Evolutionary conservation across 2,797 vertebrate genomes (phyloP).

Genomic region (Malurus splendens): DNA sequence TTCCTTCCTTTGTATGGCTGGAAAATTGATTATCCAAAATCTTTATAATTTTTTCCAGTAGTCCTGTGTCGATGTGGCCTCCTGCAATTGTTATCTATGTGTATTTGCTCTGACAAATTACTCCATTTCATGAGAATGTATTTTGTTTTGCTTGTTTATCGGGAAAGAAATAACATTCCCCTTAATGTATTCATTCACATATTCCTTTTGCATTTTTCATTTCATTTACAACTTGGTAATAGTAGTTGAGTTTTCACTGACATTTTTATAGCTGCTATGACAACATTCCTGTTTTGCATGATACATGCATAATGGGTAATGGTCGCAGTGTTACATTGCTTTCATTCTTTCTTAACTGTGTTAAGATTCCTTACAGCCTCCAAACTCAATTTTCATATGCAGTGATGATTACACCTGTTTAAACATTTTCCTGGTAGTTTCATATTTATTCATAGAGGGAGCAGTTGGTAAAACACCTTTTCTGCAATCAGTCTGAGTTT

Average conservation of each 20-base stretch:
- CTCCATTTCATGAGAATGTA: not conserved
- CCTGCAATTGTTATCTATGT: not conserved
- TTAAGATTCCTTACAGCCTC: conserved; percentile 37
- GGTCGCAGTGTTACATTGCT: conserved; percentile 7
- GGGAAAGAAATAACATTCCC: not conserved
- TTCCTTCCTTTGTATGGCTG: not conserved
- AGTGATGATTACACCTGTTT: conserved; percentile 30
- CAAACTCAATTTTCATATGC: conserved; percentile 43
- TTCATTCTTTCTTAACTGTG: conserved; percentile 14
- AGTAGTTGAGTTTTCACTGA: conserved; percentile 52
- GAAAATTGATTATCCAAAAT: conserved; percentile 21
- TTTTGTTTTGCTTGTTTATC: conserved; percentile 15
- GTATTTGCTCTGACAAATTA: not conserved
- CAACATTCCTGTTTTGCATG: conserved; percentile 42
- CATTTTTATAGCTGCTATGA: conserved; percentile 58
- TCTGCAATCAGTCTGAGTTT: conserved; percentile 9
- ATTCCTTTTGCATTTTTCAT: conserved; percentile 47
- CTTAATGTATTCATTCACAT: conserved; percentile 28
- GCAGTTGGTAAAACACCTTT: conserved; percentile 52
- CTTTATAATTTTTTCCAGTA: not conserved
- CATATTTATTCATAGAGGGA: conserved; percentile 16
- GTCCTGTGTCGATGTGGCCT: not conserved
- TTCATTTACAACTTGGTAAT: conserved; percentile 54
- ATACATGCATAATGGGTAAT: conserved; percentile 37
- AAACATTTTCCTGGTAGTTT: conserved; percentile 42